Percentiles rank a stretch among this genome's conserved stretches.
These are phyloP conservation scores for Leontopithecus rosalia DNA, from an alignment of 2,797 vertebrate genomes.

Conservation along the genomic window DNA sequence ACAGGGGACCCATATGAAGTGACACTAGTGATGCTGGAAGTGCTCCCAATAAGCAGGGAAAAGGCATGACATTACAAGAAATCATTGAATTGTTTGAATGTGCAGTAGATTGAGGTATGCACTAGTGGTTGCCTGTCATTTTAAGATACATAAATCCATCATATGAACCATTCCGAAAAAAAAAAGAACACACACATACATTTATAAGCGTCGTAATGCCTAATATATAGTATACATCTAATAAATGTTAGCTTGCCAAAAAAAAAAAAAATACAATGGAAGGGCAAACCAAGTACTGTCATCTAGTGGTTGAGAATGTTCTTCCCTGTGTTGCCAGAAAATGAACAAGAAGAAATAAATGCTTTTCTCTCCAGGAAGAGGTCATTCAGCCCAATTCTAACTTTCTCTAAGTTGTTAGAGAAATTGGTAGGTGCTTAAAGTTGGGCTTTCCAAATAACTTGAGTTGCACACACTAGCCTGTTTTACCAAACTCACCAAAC, in stretches of 20 bases:
- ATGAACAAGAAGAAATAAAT: neutral
- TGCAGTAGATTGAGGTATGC: neutral
- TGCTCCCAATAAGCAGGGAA: neutral
- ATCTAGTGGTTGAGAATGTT: neutral
- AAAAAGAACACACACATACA: neutral
- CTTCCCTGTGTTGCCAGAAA: neutral
- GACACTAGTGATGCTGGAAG: neutral
- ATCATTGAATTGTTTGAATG: neutral
- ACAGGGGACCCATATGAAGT: neutral
- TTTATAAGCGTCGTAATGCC: neutral
- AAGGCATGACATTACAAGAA: neutral
- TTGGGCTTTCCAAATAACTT: neutral
- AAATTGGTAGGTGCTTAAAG: neutral
- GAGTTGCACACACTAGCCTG: neutral
- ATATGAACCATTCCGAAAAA: neutral
- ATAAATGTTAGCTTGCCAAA: neutral
- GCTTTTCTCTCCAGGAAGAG: neutral
- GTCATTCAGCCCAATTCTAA: neutral
- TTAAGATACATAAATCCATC: neutral
- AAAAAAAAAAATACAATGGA: neutral
- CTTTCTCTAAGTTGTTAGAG: neutral
- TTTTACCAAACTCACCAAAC: neutral
- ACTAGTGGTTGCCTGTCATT: neutral
- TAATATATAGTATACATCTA: neutral
- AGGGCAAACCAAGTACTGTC: neutral